A percentile compares a stretch with the other conserved stretches of the same genome.
phyloP scores from a whole-genome alignment of 1,140 invertebrate species.

The Diorhabda elongata region DNA sequence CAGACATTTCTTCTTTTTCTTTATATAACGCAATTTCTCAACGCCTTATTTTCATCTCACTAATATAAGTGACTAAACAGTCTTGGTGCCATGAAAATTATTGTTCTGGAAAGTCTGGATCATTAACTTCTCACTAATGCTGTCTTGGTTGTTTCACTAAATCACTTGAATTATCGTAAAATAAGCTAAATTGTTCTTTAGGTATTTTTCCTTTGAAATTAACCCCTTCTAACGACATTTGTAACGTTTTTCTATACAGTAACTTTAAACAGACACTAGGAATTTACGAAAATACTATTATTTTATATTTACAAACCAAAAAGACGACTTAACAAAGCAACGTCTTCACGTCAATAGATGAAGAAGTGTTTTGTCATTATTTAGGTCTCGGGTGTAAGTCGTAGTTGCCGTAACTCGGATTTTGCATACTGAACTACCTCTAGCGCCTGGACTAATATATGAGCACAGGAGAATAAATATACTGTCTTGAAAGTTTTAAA shows the following conservation, averaged over 20 bases:
- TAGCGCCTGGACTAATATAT: too few species aligned
- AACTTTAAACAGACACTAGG: neutral
- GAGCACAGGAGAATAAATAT: too few species aligned
- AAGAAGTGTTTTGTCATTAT: too few species aligned
- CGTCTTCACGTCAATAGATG: too few species aligned
- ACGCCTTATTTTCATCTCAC: slow-evolving; percentile 26
- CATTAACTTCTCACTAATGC: slow-evolving; percentile 15
- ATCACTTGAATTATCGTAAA: neutral
- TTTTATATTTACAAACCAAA: neutral
- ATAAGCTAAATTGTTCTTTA: neutral
- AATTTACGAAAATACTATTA: slow-evolving; percentile 6
- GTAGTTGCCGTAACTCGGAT: too few species aligned
- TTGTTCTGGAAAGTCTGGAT: slow-evolving; percentile 6
- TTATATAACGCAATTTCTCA: slow-evolving; percentile 20
- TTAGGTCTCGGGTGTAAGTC: too few species aligned
- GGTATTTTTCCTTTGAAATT: slow-evolving; percentile 3
- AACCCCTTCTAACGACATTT: slow-evolving; percentile 7
- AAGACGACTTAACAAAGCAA: too few species aligned
- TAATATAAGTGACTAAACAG: slow-evolving; percentile 20
- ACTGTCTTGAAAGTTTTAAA: too few species aligned
- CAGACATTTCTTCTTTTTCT: slow-evolving; percentile 16
- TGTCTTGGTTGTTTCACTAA: slow-evolving; percentile 16
- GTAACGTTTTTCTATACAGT: slow-evolving; percentile 2
- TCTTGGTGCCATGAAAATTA: slow-evolving; percentile 21
- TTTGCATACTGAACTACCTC: too few species aligned